phyloP scores from a whole-genome alignment of 1,140 invertebrate species.

The Anastrepha obliqua region DNA sequence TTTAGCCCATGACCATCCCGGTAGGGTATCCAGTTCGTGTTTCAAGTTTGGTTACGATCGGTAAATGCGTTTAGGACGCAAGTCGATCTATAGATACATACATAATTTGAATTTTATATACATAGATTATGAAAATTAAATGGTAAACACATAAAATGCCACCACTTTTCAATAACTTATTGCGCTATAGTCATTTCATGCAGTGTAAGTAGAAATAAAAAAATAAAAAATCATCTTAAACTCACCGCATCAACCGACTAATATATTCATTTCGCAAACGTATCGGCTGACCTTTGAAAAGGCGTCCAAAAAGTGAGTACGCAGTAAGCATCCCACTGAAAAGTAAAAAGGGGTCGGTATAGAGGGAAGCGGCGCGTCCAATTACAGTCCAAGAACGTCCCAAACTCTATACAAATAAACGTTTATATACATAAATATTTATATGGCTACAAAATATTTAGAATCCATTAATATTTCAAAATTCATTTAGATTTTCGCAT shows the following conservation, averaged over 20 bases:
- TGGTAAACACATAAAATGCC: too few species aligned
- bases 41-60: too few species aligned
- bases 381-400: constrained; percentile 80
- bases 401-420: constrained; percentile 73
- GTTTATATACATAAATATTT: constrained; percentile 21
- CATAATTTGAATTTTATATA: too few species aligned
- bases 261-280: constrained; percentile 79
- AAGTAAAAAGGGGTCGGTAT: constrained; percentile 82
- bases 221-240: neutral
- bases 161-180: too few species aligned
- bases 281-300: constrained; percentile 77
- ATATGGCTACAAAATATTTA: constrained; percentile 33
- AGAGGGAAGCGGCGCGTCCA: constrained; percentile 79
- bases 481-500: constrained; percentile 54
- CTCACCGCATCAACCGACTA: constrained; percentile 78
- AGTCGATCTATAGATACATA: too few species aligned
- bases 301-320: constrained; percentile 78
- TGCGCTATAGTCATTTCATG: too few species aligned
- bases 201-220: neutral
- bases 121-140: too few species aligned
- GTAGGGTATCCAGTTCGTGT: too few species aligned
- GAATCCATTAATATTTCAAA: neutral
- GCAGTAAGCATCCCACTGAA: constrained; percentile 80
- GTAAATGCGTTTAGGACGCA: too few species aligned
- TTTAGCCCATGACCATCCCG: too few species aligned